These are phyloP conservation scores for Labia minor DNA, from an alignment of 2,888 invertebrate genomes.

Conservation along the genomic window DNA sequence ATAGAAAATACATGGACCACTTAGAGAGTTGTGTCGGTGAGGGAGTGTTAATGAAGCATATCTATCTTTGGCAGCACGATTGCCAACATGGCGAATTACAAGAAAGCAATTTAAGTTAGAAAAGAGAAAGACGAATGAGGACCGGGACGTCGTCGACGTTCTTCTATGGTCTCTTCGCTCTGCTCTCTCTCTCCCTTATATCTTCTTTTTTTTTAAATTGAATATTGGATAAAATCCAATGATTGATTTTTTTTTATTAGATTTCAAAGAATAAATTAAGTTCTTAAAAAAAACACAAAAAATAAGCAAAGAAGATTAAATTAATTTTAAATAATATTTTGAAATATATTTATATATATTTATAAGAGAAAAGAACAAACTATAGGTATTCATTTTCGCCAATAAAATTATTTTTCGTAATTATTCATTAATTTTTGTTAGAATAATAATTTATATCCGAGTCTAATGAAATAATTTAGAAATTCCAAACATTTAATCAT, in stretches of 20 bases:
- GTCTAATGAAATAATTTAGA: too few species aligned
- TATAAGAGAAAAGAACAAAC: neutral
- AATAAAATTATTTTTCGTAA: too few species aligned
- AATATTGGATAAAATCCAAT: conserved; percentile 1
- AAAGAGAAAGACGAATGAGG: conserved; percentile 16
- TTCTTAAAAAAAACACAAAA: neutral
- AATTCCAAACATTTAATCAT: too few species aligned
- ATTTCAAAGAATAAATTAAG: neutral
- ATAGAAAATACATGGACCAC: neutral
- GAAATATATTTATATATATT: conserved; percentile 5
- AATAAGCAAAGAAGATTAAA: neutral
- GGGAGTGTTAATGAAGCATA: conserved; percentile 13
- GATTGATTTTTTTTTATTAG: neutral
- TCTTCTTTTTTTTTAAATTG: neutral
- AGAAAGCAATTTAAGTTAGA: conserved; percentile 9
- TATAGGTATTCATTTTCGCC: too few species aligned
- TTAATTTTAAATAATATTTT: neutral
- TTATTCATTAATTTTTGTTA: too few species aligned
- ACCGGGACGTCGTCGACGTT: neutral
- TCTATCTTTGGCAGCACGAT: conserved; percentile 13
- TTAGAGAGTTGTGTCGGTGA: neutral
- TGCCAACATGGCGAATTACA: conserved; percentile 13
- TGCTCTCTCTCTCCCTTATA: neutral
- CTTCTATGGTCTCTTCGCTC: neutral
- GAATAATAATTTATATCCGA: too few species aligned